These are phyloP conservation scores for Thryonomys swinderianus DNA, from an alignment of 2,113 vertebrate species.

Conservation along the genomic window DNA sequence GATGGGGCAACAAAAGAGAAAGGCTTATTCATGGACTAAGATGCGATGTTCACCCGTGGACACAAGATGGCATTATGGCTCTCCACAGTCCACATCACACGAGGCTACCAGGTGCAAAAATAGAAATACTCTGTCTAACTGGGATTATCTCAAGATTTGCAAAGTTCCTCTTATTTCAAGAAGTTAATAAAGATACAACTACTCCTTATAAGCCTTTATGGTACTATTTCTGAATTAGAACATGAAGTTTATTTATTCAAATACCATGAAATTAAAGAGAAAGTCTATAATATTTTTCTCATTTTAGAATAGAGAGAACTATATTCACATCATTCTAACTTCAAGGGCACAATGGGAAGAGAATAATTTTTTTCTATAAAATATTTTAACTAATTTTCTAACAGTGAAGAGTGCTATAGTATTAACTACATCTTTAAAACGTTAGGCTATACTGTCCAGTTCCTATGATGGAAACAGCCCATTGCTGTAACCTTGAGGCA, in stretches of 20 bases:
- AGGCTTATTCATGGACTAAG: neutral
- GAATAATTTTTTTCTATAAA: neutral
- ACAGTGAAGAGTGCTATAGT: neutral
- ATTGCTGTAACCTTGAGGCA: neutral
- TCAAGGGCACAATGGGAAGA: neutral
- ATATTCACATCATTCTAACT: neutral
- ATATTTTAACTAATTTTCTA: neutral
- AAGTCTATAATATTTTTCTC: neutral
- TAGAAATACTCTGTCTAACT: neutral
- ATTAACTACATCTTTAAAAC: neutral
- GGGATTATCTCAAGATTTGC: neutral
- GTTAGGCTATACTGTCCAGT: too few species aligned
- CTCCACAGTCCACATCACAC: neutral
- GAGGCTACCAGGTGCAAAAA: neutral
- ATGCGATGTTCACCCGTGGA: neutral
- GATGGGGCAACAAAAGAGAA: neutral
- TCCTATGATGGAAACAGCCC: neutral
- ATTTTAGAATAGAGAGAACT: neutral
- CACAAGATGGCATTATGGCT: slow-evolving; percentile 65
- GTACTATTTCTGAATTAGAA: neutral
- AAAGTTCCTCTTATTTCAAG: neutral
- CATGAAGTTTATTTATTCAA: neutral
- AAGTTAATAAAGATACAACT: neutral
- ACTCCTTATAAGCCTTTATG: neutral
- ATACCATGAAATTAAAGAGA: neutral